Percentiles rank a stretch among this genome's conserved stretches.
Evolutionary conservation across 2,797 vertebrate species (phyloP).

Genomic region (Gymnodraco acuticeps): DNA sequence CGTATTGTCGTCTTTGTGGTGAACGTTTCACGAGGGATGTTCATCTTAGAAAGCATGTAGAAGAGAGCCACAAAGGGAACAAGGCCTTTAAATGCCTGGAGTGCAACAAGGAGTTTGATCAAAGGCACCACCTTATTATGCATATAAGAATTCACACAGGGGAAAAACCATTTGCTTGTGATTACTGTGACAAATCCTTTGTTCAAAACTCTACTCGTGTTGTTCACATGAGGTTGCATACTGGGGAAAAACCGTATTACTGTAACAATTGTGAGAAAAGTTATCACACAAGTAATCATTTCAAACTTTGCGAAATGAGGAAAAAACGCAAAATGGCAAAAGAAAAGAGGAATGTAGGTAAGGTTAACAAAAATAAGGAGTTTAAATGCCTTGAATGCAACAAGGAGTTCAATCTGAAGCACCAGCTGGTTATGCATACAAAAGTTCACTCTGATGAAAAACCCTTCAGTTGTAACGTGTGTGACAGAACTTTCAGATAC

Average conservation of each 20-base stretch:
- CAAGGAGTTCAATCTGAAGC: conserved; percentile 14
- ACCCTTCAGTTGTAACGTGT: conserved; percentile 36
- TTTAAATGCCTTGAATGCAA: conserved; percentile 28
- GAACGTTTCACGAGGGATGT: conserved; percentile 3
- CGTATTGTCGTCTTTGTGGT: conserved; percentile 6
- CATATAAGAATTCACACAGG: conserved; percentile 23
- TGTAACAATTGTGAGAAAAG: not conserved
- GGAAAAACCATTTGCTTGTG: conserved; percentile 14
- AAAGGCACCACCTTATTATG: not conserved
- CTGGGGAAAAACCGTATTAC: conserved; percentile 15
- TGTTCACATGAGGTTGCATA: conserved; percentile 36
- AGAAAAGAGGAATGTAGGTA: too few species aligned
- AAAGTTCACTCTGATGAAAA: conserved; percentile 28
- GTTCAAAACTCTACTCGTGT: conserved; percentile 15
- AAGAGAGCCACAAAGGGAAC: conserved; percentile 14
- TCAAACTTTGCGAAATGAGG: conserved; percentile 5
- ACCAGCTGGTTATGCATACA: not conserved
- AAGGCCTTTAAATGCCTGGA: conserved; percentile 47
- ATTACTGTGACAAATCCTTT: conserved; percentile 17
- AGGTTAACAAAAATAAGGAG: too few species aligned
- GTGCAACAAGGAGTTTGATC: conserved; percentile 45
- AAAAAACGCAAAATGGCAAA: too few species aligned
- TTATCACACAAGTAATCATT: conserved; percentile 17
- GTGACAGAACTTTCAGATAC: conserved; percentile 32
- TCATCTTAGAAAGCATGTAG: conserved; percentile 21